Evolutionary conservation across 2,113 vertebrate species (phyloP).

Genomic region (Eulacestoma nigropectus): DNA sequence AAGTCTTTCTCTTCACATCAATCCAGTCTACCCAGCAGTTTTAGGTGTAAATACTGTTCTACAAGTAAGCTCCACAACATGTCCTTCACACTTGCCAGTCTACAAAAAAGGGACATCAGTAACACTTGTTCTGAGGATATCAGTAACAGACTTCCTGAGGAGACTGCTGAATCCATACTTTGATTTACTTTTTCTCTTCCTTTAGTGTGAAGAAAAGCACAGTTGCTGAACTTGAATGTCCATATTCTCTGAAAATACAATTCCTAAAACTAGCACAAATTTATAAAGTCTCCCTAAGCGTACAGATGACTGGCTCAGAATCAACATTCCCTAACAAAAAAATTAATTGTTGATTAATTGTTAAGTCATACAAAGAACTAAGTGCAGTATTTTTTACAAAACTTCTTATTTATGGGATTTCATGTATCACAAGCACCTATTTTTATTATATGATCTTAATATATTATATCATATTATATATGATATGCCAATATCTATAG

Average conservation of each 20-base stretch:
- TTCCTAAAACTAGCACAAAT: not conserved
- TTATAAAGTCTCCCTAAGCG: not conserved
- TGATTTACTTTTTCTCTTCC: not conserved
- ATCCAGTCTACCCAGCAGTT: not conserved
- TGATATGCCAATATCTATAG: not conserved
- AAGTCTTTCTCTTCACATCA: conserved; percentile 16
- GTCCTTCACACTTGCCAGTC: not conserved
- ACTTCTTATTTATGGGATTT: not conserved
- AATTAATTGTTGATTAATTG: not conserved
- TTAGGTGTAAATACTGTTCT: not conserved
- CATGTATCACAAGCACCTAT: not conserved
- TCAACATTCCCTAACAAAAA: not conserved
- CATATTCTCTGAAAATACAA: not conserved
- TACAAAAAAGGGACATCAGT: not conserved
- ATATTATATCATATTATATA: too few species aligned
- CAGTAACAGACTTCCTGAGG: not conserved
- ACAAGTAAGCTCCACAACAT: not conserved
- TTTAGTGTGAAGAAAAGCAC: not conserved
- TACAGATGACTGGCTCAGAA: not conserved
- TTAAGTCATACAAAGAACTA: not conserved
- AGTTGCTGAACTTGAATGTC: not conserved
- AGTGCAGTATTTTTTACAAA: not conserved
- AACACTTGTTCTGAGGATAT: not conserved
- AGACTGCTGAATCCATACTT: not conserved
- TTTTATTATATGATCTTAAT: too few species aligned